Base-by-base conservation (phyloP, 2,113 vertebrate genomes). In the Thunnus maccoyii region DNA sequence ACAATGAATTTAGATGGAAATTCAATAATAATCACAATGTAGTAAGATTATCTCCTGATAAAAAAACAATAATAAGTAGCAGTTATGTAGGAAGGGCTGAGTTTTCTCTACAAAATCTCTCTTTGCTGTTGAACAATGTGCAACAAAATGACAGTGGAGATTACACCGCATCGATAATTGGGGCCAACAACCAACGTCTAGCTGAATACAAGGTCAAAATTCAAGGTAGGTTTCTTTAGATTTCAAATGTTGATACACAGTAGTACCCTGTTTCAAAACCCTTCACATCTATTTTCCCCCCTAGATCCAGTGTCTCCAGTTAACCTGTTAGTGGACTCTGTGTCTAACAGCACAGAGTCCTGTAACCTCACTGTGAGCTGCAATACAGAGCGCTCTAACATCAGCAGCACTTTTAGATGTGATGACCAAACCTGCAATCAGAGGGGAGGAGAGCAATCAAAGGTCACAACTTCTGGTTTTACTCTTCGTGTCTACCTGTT, bases 231-330 rank as follows among this genome's bases (percentile, higher is more conserved):
- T 41, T 9, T 41, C 36, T 10, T 41, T 41, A 41, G 8, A 9
- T 41, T 41, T 41, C 7, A 8, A 9, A 41, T 41, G 36, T 41
- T 41, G 9, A 36, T 36, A 7, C 36, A 41, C 36, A 41, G 8
- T 41, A 41, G 36, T 41, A 41, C 36, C 36, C 8, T 9, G 9
- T 41, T 41, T 9, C 9, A 41, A 9, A 41, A 41, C 36, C 36
- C 7, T 9, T 41, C 36, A 41, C 36, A 41, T 1, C 1, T 41
- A 9, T 9, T 9, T 41, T 41, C 36, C 51, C 20, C n/a, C n/a
- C n/a, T n/a, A 92, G 90, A 69, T 60, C 16, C 36, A 61, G 90
- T 83, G 17, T 79, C 88, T 76, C 62, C 75, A 46, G 82, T 84
- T 4, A 0, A 18, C 0, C 6, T 90, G 68, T 27, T 0, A 25